These are phyloP conservation scores for Mastacembelus armatus DNA, from an alignment of 2,797 vertebrate species.

Conservation along the genomic window DNA sequence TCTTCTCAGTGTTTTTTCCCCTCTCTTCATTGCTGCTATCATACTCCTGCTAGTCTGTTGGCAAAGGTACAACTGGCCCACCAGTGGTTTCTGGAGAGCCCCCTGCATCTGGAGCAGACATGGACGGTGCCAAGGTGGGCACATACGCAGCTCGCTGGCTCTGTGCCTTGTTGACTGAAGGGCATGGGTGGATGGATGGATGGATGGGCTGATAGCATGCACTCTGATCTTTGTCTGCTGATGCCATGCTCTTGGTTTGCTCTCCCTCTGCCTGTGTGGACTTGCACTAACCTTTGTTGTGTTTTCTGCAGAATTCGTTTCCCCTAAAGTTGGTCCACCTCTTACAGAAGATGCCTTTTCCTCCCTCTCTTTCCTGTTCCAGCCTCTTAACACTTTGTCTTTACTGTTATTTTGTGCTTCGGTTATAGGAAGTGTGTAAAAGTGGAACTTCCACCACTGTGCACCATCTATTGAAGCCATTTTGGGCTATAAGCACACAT, in stretches of 20 bases:
- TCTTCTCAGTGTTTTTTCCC: conserved; percentile 42
- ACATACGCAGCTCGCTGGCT: conserved; percentile 72
- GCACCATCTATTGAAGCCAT: background rate
- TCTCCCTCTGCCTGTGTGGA: conserved; percentile 50
- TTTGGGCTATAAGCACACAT: conserved; percentile 13
- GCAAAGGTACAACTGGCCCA: conserved; percentile 89
- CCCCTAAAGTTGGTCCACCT: conserved; percentile 30
- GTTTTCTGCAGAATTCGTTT: conserved; percentile 44
- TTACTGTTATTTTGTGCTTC: background rate
- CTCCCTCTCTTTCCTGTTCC: conserved; percentile 17
- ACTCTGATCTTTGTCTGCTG: conserved; percentile 65
- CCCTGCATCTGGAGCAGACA: conserved; percentile 85
- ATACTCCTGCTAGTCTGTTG: conserved; percentile 86
- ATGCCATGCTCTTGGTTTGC: conserved; percentile 45
- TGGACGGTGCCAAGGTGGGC: conserved; percentile 95
- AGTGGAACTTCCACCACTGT: background rate
- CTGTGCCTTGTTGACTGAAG: conserved; percentile 36
- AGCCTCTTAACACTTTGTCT: conserved; percentile 6
- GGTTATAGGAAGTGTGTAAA: conserved; percentile 1
- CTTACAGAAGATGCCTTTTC: conserved; percentile 27
- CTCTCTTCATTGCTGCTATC: conserved; percentile 53
- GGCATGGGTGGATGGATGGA: conserved; percentile 37
- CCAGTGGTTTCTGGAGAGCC: conserved; percentile 89
- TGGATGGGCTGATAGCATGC: conserved; percentile 74
- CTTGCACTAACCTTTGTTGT: conserved; percentile 45